A percentile compares a stretch with the other conserved stretches of the same genome.
These are phyloP conservation scores for Drosophila setosimentum DNA, from an alignment of 2,888 invertebrate genomes.

Conservation along the genomic window DNA sequence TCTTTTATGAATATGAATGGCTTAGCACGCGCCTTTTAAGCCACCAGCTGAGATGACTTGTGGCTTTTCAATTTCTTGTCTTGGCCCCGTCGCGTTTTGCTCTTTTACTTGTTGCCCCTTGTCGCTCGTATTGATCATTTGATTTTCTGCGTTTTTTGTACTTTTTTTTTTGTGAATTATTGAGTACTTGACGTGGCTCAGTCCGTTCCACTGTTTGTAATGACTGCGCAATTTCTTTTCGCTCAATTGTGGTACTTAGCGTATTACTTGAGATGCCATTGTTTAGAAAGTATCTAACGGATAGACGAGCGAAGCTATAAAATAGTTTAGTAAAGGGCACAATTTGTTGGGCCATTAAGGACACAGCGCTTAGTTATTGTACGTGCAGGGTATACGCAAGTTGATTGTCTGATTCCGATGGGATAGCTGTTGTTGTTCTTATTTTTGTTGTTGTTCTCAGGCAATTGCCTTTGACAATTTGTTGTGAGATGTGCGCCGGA, in stretches of 20 bases:
- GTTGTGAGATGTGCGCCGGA: constrained; percentile 73
- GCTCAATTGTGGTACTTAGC: constrained; percentile 69
- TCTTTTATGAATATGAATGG: constrained; percentile 80
- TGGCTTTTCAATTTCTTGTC: constrained; percentile 77
- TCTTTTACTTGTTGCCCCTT: constrained; percentile 62
- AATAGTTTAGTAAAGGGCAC: constrained; percentile 11
- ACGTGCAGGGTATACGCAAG: constrained; percentile 52
- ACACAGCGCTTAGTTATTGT: background rate
- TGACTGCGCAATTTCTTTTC: constrained; percentile 70
- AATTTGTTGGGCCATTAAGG: constrained; percentile 11
- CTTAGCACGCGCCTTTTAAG: constrained; percentile 81
- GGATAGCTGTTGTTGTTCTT: constrained; percentile 11
- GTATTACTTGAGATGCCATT: constrained; percentile 68
- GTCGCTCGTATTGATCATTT: constrained; percentile 73
- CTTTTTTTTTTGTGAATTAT: constrained; percentile 68
- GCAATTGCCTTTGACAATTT: constrained; percentile 71
- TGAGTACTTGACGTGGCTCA: constrained; percentile 69
- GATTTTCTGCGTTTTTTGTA: constrained; percentile 59
- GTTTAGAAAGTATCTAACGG: constrained; percentile 70
- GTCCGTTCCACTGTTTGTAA: constrained; percentile 52
- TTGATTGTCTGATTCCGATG: constrained; percentile 15
- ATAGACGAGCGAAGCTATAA: constrained; percentile 17
- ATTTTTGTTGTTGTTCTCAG: constrained; percentile 29
- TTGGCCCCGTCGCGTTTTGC: constrained; percentile 44
- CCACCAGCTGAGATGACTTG: constrained; percentile 82